Base-by-base conservation (phyloP, 2,113 vertebrate genomes). In the Potamarius usumacintae region DNA sequence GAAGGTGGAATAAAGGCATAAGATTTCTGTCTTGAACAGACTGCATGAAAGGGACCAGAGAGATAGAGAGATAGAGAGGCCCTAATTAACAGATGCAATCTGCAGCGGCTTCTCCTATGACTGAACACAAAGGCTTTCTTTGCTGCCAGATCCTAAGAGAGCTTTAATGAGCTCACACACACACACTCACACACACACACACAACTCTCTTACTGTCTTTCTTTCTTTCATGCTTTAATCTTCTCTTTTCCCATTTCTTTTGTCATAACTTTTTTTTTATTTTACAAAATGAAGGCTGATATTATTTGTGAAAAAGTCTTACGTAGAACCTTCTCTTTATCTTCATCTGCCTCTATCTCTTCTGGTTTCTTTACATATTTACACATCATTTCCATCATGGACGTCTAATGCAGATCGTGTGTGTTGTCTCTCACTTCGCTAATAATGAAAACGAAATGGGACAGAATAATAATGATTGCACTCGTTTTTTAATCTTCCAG, bases 61-160 rank as follows among this genome's bases (percentile, higher is more conserved):
- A 42, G 34, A 42, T 42, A 42, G 34, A 42, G 34, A 42, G 34
- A 42, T 42, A 42, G 34, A 42, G 82, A 57, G 85, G 65, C 58
- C 42, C 85, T 79, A 69, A 81, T 86, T 86, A 80, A 69, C 77
- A 86, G 77, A 60, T 69, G 25, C 58, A 65, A 86, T 69, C 63
- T 86, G 30, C 77, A 80, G 69, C 30, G 20, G 50, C 30, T 86
- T 53, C 30, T 86, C 57, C 62, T 80, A 53, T 86, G 77, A 48
- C 78, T 86, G 52, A 79, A 86, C 62, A 81, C 52, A 53, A 80
- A 86, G 84, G 55, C 53, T 58, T 60, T 76, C 57, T 60, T 85
- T 22, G 34, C 55, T 65, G 50, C 53, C 52, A 85, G 85, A 42
- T 12, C 76, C 77, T 58, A 67, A 58, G 74, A 67, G n/a, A 53